Percentiles rank a stretch among this genome's conserved stretches.
Conservation (phyloP, 1,140 invertebrate genomes). For the Sogatella furcifera region DNA sequence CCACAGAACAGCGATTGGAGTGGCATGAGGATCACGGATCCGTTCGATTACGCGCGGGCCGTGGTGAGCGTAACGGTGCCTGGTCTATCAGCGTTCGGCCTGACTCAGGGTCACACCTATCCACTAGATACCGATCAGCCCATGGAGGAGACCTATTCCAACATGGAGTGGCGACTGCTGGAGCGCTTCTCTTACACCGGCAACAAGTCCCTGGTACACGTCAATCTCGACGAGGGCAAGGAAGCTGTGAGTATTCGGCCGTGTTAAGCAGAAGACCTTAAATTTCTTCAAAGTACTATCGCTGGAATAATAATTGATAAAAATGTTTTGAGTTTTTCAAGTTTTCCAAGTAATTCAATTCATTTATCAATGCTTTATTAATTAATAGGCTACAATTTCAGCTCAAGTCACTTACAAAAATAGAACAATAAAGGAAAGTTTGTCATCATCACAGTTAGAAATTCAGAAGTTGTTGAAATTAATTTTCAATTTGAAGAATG, state of each 20-base stretch:
- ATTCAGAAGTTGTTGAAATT: too few relatives aligned
- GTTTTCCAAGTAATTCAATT: too few relatives aligned
- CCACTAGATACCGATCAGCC: not conserved
- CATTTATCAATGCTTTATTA: too few relatives aligned
- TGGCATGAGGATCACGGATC: not conserved
- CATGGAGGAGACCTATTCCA: not conserved
- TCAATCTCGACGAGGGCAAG: not conserved
- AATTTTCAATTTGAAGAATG: too few relatives aligned
- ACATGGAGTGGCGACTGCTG: not conserved
- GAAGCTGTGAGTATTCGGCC: not conserved
- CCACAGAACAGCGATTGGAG: not conserved
- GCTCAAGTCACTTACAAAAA: too few relatives aligned
- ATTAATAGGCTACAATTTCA: too few relatives aligned
- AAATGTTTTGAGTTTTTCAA: too few relatives aligned
- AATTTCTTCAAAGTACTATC: too few relatives aligned
- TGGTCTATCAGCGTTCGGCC: not conserved
- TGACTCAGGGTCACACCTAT: not conserved
- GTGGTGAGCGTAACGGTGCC: not conserved
- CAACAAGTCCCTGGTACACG: not conserved
- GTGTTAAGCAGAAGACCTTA: too few relatives aligned
- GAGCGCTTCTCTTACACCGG: not conserved
- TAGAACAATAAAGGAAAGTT: too few relatives aligned
- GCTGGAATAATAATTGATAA: too few relatives aligned
- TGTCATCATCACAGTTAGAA: too few relatives aligned
- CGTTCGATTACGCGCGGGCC: not conserved